These are phyloP conservation scores for Zosterops japonicus DNA, from an alignment of 2,113 vertebrate species.

Conservation along the genomic window DNA sequence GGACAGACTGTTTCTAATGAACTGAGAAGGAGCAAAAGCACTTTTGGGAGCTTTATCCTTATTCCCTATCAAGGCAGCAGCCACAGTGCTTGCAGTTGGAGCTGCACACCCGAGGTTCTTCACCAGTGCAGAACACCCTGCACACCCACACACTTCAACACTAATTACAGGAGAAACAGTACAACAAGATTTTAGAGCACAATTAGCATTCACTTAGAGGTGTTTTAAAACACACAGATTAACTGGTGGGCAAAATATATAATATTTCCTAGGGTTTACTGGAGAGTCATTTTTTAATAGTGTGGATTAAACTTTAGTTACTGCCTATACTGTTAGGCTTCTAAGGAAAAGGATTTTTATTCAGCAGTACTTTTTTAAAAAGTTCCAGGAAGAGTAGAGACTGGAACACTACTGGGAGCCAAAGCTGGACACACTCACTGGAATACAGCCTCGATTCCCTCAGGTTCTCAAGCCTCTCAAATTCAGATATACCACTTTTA, in stretches of 20 bases:
- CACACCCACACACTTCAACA: not conserved
- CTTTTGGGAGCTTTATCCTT: not conserved
- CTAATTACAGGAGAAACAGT: not conserved
- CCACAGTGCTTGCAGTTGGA: fast-evolving
- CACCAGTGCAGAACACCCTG: not conserved
- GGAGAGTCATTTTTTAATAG: not conserved
- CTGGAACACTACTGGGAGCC: not conserved
- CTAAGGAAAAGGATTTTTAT: not conserved
- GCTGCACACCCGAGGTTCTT: not conserved
- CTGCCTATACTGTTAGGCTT: not conserved
- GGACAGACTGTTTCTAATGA: not conserved
- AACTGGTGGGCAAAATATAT: not conserved
- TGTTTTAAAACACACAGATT: not conserved
- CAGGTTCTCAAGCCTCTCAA: not conserved
- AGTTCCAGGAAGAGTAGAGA: not conserved
- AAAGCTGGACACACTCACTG: not conserved
- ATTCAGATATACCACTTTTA: not conserved
- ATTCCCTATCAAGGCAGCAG: not conserved
- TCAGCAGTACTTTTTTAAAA: not conserved
- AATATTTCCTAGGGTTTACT: not conserved
- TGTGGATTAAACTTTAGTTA: not conserved
- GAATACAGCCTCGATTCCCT: not conserved
- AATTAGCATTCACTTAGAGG: not conserved
- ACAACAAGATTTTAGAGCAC: not conserved
- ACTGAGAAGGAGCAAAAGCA: not conserved